Percentiles rank a stretch among this genome's conserved stretches.
These are phyloP conservation scores for Acleris literana DNA, from an alignment of 2,888 invertebrate species.

Conservation along the genomic window DNA sequence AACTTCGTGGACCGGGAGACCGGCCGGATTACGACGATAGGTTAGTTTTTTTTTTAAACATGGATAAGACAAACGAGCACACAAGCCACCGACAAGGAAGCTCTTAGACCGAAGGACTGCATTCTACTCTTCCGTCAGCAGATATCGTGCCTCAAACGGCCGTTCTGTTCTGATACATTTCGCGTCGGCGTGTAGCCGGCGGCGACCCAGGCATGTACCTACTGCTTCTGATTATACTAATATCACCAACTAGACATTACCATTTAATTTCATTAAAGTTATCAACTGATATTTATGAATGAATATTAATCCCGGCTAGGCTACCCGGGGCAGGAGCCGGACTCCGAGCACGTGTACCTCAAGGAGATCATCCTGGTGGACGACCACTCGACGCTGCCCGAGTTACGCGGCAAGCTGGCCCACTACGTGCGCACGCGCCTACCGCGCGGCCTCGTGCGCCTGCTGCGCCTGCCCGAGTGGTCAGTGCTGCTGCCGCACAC, in stretches of 20 bases:
- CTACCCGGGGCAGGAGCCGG: constrained; percentile 73
- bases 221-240: no score
- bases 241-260: no score
- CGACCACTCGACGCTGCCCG: constrained; percentile 93
- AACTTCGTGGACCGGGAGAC: constrained; percentile 59
- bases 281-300: no score
- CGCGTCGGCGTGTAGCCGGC: no score
- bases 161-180: no score
- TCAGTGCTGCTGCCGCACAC: no score
- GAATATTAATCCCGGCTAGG: constrained; percentile 48
- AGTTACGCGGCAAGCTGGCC: constrained; percentile 88
- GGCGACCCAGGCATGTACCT: no score
- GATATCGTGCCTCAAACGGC: no score
- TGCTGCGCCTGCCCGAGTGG: constrained; percentile 88
- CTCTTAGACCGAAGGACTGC: no score
- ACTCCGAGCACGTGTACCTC: constrained; percentile 81
- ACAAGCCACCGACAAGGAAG: not conserved
- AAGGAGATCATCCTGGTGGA: constrained; percentile 98
- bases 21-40: constrained; percentile 57
- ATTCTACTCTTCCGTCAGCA: no score
- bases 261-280: no score
- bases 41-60: constrained; percentile 47
- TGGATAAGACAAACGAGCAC: not conserved
- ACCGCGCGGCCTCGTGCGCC: constrained; percentile 82
- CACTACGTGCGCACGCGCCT: constrained; percentile 90